Evolutionary conservation across 1,140 invertebrate species (phyloP), one percentile per base, ranked within the genome.

Genomic region (Macrosteles quadrilineatus): DNA sequence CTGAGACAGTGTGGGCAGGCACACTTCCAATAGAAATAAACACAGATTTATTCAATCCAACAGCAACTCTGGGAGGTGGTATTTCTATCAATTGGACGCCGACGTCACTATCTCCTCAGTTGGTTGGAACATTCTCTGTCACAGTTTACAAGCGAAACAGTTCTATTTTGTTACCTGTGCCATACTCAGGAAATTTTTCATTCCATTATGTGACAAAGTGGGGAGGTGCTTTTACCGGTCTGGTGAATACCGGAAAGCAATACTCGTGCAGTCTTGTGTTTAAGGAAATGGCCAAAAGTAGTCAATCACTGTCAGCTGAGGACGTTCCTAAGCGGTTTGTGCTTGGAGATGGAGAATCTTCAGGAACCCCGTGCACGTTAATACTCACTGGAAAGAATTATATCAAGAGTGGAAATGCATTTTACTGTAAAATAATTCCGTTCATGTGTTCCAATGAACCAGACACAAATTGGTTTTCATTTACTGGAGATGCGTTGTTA

Each of bases 391-490:
- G 72, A 3, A 53, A 45, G 4, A 71, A 31, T 30, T 70, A 71
- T 21, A 36, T 50, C 4, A 50, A 23, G 21, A 23, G 21, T 50
- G 47, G 3, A 11, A 19, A 50, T 17, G 65, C 72, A 45, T 71
- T 73, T 47, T 73, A 63, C 43, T 73, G 72, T 32, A 67, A 70
- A 12, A 12, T 73, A 14, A 55, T 67, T 17, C 72, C 72, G 6
- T 73, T 70, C 43, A 64, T 70, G 59, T 73, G 72, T 53, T 45
- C 57, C 30, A 66, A 73, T 21, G 47, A 50, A 19, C 47, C 47
- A 11, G 17, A 19, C 6, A 11, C 43, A 4, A 68, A 36, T 25
- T 25, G 70, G 12, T 73, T 71, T 62, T 66, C 66, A 19, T 73
- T 69, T 69, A 66, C 31, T 45, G 72, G 72, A 21, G 69, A 68